Evolutionary conservation across 2,113 vertebrate species (phyloP), one percentile per base, ranked within the genome.

Genomic region (Chroicocephalus ridibundus): DNA sequence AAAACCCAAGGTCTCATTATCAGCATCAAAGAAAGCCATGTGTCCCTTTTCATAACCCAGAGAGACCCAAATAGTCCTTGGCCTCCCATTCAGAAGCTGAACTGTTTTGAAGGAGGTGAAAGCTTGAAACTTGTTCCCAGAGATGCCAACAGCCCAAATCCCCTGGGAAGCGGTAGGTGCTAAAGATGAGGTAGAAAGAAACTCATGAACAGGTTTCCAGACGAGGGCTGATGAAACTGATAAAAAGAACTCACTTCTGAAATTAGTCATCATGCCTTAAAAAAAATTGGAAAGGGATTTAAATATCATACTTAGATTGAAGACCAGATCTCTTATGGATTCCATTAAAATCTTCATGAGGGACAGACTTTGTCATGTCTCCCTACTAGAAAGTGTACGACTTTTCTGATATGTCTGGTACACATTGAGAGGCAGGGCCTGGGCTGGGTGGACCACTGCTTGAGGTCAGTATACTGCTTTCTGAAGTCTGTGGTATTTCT

Each of bases 351-450:
- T 29, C 36, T 81, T 86, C 18, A 18, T 1, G 14, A 76, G 17
- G 26, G 40, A 57, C 15, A 36, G 13, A 42, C 64, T 80, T 55
- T 58, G 25, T 44, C 51, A 64, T 20, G 5, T 16, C 29, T 61
- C 81, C 36, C 49, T n/a, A 25, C 49, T 62, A 52, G 65, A 24
- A 86, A 75, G 9, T 0, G 1, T 13, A 38, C 1, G 3, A 40
- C 6, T 44, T 52, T 84, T 70, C 46, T 27, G 61, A 52, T 8
- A 6, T 2, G 13, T 27, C 22, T 40, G 29, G 24, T 49, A 12
- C 0, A 1, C 6, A 5, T 1, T 2, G 13, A 71, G 20, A 58
- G 38, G 34, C 34, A 51, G 34, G 19, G 8, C 18, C 49, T 75
- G 1, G 2, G 21, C 9, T 58, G 52, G 27, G 13, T 57, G 49